These are phyloP conservation scores for Fragum sueziense DNA, from an alignment of 2,888 invertebrate genomes.

Conservation along the genomic window DNA sequence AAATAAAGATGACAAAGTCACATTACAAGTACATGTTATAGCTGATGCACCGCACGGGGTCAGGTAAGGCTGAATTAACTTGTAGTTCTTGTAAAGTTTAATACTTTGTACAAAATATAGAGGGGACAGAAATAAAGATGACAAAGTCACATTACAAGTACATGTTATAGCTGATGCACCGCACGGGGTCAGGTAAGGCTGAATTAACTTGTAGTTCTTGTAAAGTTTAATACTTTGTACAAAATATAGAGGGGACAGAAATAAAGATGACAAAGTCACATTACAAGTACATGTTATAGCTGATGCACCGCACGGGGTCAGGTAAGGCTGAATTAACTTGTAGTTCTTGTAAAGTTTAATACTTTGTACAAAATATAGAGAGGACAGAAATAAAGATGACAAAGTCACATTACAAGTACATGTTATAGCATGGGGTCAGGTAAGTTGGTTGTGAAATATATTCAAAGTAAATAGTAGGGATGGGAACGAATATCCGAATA, in stretches of 20 bases:
- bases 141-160: constrained; percentile 93
- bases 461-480: too few relatives aligned
- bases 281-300: constrained; percentile 88
- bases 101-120: neutral
- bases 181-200: constrained; percentile 84
- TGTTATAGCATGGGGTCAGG: constrained; percentile 85
- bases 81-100: too few relatives aligned
- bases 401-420: constrained; percentile 91
- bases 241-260: too few relatives aligned
- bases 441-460: too few relatives aligned
- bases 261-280: constrained; percentile 92
- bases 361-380: neutral
- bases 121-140: constrained; percentile 87
- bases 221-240: neutral
- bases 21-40: constrained; percentile 88
- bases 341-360: neutral
- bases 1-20: constrained; percentile 91
- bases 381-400: constrained; percentile 86
- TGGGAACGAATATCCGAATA: too few relatives aligned
- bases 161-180: constrained; percentile 85
- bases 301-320: constrained; percentile 85
- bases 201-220: neutral
- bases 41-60: constrained; percentile 86
- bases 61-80: too few relatives aligned
- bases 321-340: constrained; percentile 79